Base-by-base conservation (phyloP, 2,888 invertebrate genomes). In the Teinopalpus imperialis region DNA sequence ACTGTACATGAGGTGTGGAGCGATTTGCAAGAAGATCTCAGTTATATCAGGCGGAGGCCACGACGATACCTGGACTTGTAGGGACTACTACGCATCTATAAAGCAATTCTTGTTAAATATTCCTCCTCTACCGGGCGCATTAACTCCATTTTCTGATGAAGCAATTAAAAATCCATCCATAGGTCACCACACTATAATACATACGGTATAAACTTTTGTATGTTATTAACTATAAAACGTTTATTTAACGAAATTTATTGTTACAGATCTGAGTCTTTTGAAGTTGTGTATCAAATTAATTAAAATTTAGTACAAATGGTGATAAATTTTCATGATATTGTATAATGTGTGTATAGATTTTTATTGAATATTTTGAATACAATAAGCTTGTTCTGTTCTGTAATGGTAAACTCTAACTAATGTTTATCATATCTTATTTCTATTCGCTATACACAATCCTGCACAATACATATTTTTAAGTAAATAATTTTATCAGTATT, bases 41-140 rank as follows among this genome's bases (percentile, higher is more conserved):
- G 92, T 94, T 64, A 91, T 98, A 74, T 91, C 93, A 1, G 92
- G 93, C 10, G 98, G 98, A 1, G 95, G 96, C 0, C 98, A 98
- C 77, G 98, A 98, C 67, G 97, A 98, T 75, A 98, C 98, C 0
- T 98, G 98, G 98, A 94, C 94, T 48, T 93, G 95, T 60, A 92
- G 93, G 50, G 95, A 95, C 52, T 98, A 97, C 62, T 94, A 93
- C 63, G 74, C 90, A 13, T 81, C 86, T 1, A 68, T 92, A 48
- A 89, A 90, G 59, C 80, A 89, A 49, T 92, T 92, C 59, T 66
- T 92, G 41, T 27, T 61, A 4, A 80, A 74, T 48, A 71, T 77
- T 0, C 83, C 86, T 3, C 59, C 77, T 0, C 52, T 81, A 24
- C 73, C 81, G 1, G 57, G 65, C 6, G 74, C 76, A 42, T 62